Conservation (phyloP, 1,140 invertebrate species). For the Acromyrmex heyeri region DNA sequence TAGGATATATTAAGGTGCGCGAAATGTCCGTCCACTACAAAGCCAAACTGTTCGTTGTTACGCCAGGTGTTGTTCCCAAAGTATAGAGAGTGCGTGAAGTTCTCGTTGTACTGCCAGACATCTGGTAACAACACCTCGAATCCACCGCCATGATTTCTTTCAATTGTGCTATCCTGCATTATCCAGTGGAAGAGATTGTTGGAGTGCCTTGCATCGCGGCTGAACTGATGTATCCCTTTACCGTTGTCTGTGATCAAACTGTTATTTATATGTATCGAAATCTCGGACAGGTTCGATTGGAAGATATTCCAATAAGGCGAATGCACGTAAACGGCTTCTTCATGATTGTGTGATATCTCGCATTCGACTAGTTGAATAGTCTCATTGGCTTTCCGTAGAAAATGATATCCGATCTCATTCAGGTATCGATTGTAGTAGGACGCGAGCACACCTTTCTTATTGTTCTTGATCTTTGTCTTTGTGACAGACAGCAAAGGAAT, state of each 20-base stretch:
- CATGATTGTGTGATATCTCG: slow-evolving; percentile 92
- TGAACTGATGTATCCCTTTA: slow-evolving; percentile 94
- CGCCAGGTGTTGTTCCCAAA: slow-evolving; percentile 95
- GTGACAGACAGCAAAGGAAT: slow-evolving; percentile 91
- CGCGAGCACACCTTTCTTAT: slow-evolving; percentile 93
- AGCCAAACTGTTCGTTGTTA: slow-evolving; percentile 94
- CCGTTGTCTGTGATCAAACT: slow-evolving; percentile 94
- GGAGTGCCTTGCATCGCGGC: slow-evolving; percentile 95
- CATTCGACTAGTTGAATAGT: slow-evolving; percentile 93
- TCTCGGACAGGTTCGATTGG: slow-evolving; percentile 93
- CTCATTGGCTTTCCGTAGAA: slow-evolving; percentile 95
- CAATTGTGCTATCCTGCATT: slow-evolving; percentile 95
- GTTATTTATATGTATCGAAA: slow-evolving; percentile 94
- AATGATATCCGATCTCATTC: slow-evolving; percentile 94
- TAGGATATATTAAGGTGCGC: slow-evolving; percentile 93
- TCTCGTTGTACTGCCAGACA: slow-evolving; percentile 98
- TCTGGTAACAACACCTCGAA: slow-evolving; percentile 95
- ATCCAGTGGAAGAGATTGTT: slow-evolving; percentile 98
- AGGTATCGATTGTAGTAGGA: slow-evolving; percentile 96
- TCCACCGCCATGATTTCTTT: slow-evolving; percentile 94
- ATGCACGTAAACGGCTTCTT: slow-evolving; percentile 93
- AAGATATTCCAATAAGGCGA: slow-evolving; percentile 95
- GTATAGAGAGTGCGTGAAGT: slow-evolving; percentile 96
- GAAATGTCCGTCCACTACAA: slow-evolving; percentile 97
- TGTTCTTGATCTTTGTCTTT: slow-evolving; percentile 92